Base-by-base conservation (phyloP, 2,888 invertebrate genomes). In the Seira musarum region DNA sequence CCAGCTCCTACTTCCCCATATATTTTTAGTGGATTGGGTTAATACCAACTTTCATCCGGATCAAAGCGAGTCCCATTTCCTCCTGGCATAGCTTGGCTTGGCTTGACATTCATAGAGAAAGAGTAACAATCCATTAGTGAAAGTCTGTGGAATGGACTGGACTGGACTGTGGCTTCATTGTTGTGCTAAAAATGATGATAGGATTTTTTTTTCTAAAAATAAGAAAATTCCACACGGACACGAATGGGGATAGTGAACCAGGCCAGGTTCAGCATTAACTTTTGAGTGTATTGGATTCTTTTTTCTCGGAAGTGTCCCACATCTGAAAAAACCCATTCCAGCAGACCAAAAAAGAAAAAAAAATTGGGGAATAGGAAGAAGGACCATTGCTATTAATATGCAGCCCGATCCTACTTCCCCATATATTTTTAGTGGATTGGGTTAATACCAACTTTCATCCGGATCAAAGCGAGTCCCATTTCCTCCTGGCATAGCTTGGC, bases 181-280 rank as follows among this genome's bases (percentile, higher is more conserved):
- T 30, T 30, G 30, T n/a, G n/a, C n/a, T n/a, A n/a, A n/a, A n/a
- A n/a, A n/a, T n/a, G n/a, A n/a, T n/a, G n/a, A n/a, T n/a, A n/a
- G n/a, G n/a, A n/a, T n/a, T n/a, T n/a, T n/a, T n/a, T n/a, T n/a
- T n/a, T n/a, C 30, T 30, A 30, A 30, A 30, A 30, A 30, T 30
- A 30, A 2, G 30, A 8, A 30, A 30, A 30, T 30, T 30, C 30
- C 30, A n/a, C n/a, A n/a, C n/a, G n/a, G 3, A 17, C 53, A 53
- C 53, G 53, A 81, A 81, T 75, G 82, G 53, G 82, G 67, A 75
- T 82, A 82, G 82, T 82, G 82, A 79, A 82, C 82, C 82, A 82
- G 82, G 82, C 79, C 82, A 82, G 82, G 82, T 82, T 82, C 82
- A 81, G 66, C 70, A 66, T 46, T n/a, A 24, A 30, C 19, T 19